Evolutionary conservation across 2,888 invertebrate species (phyloP), one percentile per base, ranked within the genome.

Genomic region (Hirtodrosophila trivittata): DNA sequence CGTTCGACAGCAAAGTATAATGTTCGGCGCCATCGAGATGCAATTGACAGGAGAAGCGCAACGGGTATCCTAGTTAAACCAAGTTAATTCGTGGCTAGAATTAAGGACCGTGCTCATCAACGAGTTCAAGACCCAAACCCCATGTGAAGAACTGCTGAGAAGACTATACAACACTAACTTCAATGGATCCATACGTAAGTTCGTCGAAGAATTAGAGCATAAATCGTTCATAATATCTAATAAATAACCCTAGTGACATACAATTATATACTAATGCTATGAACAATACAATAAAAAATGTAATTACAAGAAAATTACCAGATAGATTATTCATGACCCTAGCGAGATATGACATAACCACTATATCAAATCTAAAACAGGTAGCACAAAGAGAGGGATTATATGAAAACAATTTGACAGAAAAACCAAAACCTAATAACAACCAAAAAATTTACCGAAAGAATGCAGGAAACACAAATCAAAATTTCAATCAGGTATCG

Each of bases 341-440:
- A 30, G 5, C 9, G 1, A 30, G 30, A 30, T 7, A 30, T 2
- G n/a, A 13, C 12, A 7, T 3, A 12, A 28, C 1, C 26, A 30
- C 1, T 8, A 3, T 1, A n/a, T n/a, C 8, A 3, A 30, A 30
- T 1, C 5, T 30, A 30, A 38, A 33, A 21, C 45, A 52, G 21
- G 47, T 26, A 37, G 30, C 30, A 3, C 30, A 30, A 9, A n/a
- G 9, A n/a, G 30, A 30, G n/a, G 30, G 30, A 7, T 3, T 30
- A 6, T 30, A 30, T 6, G 30, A 30, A 30, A 9, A 30, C 55
- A 75, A 49, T 26, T 13, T 41, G 1, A 46, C 37, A 1, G 45
- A 56, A 14, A 33, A 51, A 14, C 50, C 55, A 1, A 13, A 32
- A 1, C 5, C 2, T 21, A 21, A 21, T 21, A 21, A 21, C 5